Percentiles rank a stretch among this genome's conserved stretches.
phyloP scores from a whole-genome alignment of 2,113 vertebrate species.

The Amazona guildingii region DNA sequence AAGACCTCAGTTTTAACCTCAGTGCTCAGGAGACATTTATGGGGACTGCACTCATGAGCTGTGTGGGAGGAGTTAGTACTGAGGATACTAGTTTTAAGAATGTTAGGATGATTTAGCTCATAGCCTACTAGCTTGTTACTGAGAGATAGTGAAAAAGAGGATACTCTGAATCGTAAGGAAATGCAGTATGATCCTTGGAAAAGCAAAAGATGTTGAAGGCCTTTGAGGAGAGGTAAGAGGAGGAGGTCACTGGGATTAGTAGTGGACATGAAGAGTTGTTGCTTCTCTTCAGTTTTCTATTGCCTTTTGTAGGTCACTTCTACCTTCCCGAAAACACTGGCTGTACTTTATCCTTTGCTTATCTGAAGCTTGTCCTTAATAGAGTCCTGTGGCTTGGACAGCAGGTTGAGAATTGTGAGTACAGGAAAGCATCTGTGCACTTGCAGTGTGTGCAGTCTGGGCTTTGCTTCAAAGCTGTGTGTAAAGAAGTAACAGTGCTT shows the following conservation, averaged over 20 bases:
- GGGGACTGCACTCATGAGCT: neutral
- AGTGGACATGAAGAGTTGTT: neutral
- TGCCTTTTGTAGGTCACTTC: neutral
- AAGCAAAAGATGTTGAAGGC: neutral
- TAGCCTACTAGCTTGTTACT: neutral
- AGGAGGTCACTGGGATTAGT: neutral
- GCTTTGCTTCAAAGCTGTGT: neutral
- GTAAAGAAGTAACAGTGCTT: neutral
- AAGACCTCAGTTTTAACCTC: neutral
- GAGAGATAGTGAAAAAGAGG: neutral
- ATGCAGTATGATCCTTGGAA: neutral
- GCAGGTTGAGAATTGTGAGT: neutral
- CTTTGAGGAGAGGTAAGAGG: neutral
- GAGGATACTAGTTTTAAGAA: neutral
- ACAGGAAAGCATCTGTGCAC: neutral
- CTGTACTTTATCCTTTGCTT: slow-evolving; percentile 28
- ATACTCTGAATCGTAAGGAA: neutral
- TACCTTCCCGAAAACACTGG: neutral
- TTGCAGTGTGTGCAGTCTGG: neutral
- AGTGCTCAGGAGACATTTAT: neutral
- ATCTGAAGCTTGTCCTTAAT: neutral
- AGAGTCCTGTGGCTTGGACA: neutral
- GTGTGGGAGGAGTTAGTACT: neutral
- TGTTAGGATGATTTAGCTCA: neutral
- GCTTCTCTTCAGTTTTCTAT: neutral